These are phyloP conservation scores for Mixornis gularis DNA, from an alignment of 2,113 vertebrate genomes.

Conservation along the genomic window DNA sequence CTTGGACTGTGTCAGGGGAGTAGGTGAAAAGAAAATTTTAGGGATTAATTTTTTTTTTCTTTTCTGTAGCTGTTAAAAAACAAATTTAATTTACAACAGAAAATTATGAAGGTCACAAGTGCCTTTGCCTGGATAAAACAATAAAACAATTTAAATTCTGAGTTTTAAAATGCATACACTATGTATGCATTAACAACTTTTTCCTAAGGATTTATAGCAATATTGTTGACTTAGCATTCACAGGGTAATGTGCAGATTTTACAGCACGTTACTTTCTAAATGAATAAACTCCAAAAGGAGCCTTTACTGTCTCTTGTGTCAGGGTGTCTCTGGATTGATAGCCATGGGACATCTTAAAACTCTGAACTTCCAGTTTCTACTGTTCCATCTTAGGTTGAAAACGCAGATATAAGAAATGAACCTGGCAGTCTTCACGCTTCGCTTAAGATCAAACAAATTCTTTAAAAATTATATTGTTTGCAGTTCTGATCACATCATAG, in stretches of 20 bases:
- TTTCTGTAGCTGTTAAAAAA: neutral
- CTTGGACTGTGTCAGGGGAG: neutral
- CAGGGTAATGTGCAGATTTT: neutral
- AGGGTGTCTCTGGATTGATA: neutral
- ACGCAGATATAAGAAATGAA: neutral
- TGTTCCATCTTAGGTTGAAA: neutral
- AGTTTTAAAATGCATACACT: neutral
- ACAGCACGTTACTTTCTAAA: neutral
- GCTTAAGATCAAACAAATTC: neutral
- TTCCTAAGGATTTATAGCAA: neutral
- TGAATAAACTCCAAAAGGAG: neutral
- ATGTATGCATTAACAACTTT: neutral
- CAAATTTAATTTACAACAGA: neutral
- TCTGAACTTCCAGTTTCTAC: neutral
- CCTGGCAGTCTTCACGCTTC: fast-evolving
- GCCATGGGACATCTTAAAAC: neutral
- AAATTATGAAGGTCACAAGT: neutral
- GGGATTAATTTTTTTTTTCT: neutral
- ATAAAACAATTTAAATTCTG: neutral
- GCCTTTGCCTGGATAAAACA: constrained; percentile 6
- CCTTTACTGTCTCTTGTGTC: neutral
- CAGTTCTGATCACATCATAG: neutral
- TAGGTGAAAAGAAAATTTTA: neutral
- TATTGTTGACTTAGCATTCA: neutral
- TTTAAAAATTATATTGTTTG: neutral